Evolutionary conservation across 1,140 invertebrate genomes (phyloP), one percentile per base, ranked within the genome.

Genomic region (Meloidogyne hapla): DNA sequence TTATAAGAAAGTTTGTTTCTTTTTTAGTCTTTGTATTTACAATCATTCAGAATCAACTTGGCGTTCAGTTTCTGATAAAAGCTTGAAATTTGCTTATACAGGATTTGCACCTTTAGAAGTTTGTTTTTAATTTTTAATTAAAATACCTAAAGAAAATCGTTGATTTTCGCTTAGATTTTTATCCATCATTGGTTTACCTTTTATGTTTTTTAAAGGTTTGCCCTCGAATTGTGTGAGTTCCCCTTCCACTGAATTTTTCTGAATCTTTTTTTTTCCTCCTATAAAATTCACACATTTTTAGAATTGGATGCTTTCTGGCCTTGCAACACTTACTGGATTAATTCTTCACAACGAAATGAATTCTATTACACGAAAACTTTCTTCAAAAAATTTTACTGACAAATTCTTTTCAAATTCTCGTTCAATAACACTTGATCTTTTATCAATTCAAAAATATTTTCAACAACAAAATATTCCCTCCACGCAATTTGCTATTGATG

Each of bases 11-110:
- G 8, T 76, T 33, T 56, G 15, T 67, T 26, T 81, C 26, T 12
- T 25, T n/a, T 76, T 81, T 62, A 80, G 79, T 42, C 78, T 25
- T 13, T 83, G 63, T 13, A 25, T 67, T 15, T 82, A 69, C 64
- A 67, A 66, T n/a, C 62, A 5, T 67, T 25, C 61, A 21, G 71
- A 73, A 18, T 73, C 71, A 15, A 33, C 28, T 28, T 73, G 71
- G 71, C 71, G 71, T 62, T 26, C 66, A 5, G 18, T 15, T 74
- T 48, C 26, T 61, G 21, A 28, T 15, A 13, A 61, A 28, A 45
- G 1, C 18, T 2, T 75, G 33, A 75, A 75, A 45, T 75, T 75
- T 66, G 23, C 65, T 5, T 38, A 21, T 48, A 65, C 40, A 10
- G 61, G 48, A 33, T 75, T 75, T 25, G 28, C 65, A 9, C 40